Percentiles rank a stretch among this genome's conserved stretches.
phyloP scores from a whole-genome alignment of 2,888 invertebrate species.

The Brassicogethes aeneus region DNA sequence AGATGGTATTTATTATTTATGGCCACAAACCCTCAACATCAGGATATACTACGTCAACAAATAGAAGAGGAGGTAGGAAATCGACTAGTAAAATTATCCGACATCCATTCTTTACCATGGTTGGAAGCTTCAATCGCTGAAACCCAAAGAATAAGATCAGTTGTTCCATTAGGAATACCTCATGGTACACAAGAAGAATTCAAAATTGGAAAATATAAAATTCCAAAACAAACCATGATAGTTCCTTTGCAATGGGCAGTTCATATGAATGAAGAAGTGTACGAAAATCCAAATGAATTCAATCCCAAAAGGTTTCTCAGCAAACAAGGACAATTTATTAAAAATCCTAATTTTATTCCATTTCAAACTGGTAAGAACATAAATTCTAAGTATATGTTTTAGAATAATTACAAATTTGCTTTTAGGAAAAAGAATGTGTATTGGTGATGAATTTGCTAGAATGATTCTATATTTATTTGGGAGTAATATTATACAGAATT shows the following conservation, averaged over 20 bases:
- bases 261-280: slow-evolving; percentile 60
- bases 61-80: slow-evolving; percentile 36
- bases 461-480: slow-evolving; percentile 59
- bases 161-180: slow-evolving; percentile 77
- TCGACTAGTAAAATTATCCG: slow-evolving; percentile 43
- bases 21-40: slow-evolving; percentile 54
- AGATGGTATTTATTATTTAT: slow-evolving; percentile 73
- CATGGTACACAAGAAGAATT: slow-evolving; percentile 59
- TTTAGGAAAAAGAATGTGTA: slow-evolving; percentile 74
- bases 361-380: slow-evolving; percentile 63
- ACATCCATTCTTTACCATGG: slow-evolving; percentile 48
- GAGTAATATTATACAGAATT: slow-evolving; percentile 54
- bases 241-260: slow-evolving; percentile 76
- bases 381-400: slow-evolving; percentile 1
- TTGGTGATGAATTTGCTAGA: slow-evolving; percentile 74
- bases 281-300: slow-evolving; percentile 60
- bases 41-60: slow-evolving; percentile 53
- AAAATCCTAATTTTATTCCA: slow-evolving; percentile 65
- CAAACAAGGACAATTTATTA: slow-evolving; percentile 51
- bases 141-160: slow-evolving; percentile 67
- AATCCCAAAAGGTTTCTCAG: slow-evolving; percentile 61
- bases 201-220: slow-evolving; percentile 43
- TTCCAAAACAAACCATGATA: slow-evolving; percentile 65
- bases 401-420: slow-evolving; percentile 10
- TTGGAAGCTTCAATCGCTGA: slow-evolving; percentile 71